Percentiles rank a stretch among this genome's conserved stretches.
Evolutionary conservation across 2,888 invertebrate genomes (phyloP).

Genomic region (Eulithis prunata): DNA sequence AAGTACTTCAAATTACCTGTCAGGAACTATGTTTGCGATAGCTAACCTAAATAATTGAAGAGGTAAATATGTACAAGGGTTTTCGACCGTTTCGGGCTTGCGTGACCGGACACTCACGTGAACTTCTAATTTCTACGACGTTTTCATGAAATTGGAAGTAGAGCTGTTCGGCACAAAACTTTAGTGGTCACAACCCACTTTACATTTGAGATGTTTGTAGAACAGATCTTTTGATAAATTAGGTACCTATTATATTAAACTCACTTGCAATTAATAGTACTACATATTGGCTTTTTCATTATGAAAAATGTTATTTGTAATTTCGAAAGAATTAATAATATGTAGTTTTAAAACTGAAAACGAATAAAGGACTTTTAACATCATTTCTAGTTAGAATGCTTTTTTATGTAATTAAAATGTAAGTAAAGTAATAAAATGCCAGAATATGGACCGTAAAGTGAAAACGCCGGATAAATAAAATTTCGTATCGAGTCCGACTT

Average conservation of each 20-base stretch:
- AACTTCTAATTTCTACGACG: slow-evolving; percentile 80
- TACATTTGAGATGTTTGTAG: too few relatives aligned
- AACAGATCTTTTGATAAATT: too few relatives aligned
- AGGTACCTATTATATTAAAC: too few relatives aligned
- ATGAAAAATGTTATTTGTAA: too few relatives aligned
- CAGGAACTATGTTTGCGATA: slow-evolving; percentile 35
- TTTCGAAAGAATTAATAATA: too few relatives aligned
- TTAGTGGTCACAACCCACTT: neutral
- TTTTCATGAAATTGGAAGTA: slow-evolving; percentile 74
- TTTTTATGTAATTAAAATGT: too few relatives aligned
- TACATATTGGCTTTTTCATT: too few relatives aligned
- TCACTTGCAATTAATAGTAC: too few relatives aligned
- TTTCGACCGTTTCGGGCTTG: slow-evolving; percentile 61
- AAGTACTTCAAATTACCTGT: slow-evolving; percentile 22
- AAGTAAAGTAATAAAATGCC: too few relatives aligned
- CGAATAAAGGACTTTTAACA: too few relatives aligned
- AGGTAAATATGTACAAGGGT: slow-evolving; percentile 68
- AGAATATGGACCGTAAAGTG: neutral
- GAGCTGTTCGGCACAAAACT: slow-evolving; percentile 22
- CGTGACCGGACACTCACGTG: slow-evolving; percentile 76
- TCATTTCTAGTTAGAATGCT: too few relatives aligned
- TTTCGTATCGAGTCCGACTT: neutral
- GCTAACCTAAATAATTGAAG: slow-evolving; percentile 60
- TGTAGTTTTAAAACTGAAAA: too few relatives aligned
- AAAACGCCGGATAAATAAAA: neutral